Evolutionary conservation across 2,797 vertebrate genomes (phyloP), one percentile per base, ranked within the genome.

Genomic region (Chanos chanos): DNA sequence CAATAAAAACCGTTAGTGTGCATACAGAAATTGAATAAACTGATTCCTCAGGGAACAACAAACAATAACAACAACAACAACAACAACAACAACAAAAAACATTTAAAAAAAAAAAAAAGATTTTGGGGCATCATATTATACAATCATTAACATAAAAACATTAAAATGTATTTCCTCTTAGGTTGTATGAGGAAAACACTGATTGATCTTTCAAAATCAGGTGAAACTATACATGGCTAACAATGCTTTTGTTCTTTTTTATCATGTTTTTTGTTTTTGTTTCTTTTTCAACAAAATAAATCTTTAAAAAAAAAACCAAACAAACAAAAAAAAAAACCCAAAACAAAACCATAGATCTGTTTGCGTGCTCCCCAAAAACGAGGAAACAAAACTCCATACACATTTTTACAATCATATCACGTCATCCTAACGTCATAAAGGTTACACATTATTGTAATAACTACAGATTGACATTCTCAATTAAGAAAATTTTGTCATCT

Each of bases 381-480:
- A 84, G 85, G 86, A 77, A n/a, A 72, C 86, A 79, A 82, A 83
- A 72, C 73, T 76, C 45, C 81, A 49, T 33, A 65, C 78, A 81
- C 77, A 73, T 79, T 69, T 87, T 89, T 94, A 97, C 94, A 98
- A 95, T 98, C 94, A 97, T 93, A 86, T 92, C 90, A 74, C 87
- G 92, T 93, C 89, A 92, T 91, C 90, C 92, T 92, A 94, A 96
- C 92, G 88, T 86, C 90, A 89, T 86, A 83, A 94, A 93, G 92
- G 90, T 89, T 90, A 93, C 83, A 91, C 87, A 83, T 90, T 90
- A 90, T 90, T 83, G 80, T 84, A 88, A 82, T 93, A 85, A 92
- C 94, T 93, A 97, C 93, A 94, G 92, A 93, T 93, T 82, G 85
- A 93, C 95, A 98, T 92, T 97, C 89, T 92, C 84, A 87, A 92